Base-by-base conservation (phyloP, 2,888 invertebrate genomes). In the Digitonthophagus gazella region DNA sequence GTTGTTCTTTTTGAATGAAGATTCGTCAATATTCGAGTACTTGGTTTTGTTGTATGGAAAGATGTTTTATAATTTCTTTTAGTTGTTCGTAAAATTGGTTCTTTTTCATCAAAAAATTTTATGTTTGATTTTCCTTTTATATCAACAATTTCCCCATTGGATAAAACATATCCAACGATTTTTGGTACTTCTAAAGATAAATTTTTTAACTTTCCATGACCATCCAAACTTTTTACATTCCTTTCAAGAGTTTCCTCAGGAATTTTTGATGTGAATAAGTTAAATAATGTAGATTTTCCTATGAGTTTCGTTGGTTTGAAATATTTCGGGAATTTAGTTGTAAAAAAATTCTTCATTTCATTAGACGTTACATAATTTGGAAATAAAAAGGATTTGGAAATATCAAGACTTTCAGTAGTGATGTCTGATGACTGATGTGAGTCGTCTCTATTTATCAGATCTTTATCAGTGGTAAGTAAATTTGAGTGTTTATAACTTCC, bases 151-250 rank as follows among this genome's bases (percentile, higher is more conserved):
- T 61, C 19, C 5, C 61, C 61, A 19, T 61, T 61, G 4, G 61
- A 61, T 19, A 61, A 19, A 19, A 61, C 61, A 20, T 61, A 61
- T 8, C 61, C 61, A 20, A 61, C 3, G 8, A 61, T 61, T 61
- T 61, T 61, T 19, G 61, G 61, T 16, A 61, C 16, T 8, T 18
- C 28, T n/a, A n/a, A n/a, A n/a, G n/a, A n/a, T n/a, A n/a, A n/a
- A 44, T 44, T 8, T 5, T 44, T 11, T 11, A 44, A 44, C 28
- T 44, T 44, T 8, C 11, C 11, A 44, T 2, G 11, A 44, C 11
- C 3, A 44, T 44, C 11, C 6, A 8, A 44, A 44, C 11, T 44
- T 8, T 8, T 44, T 44, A 44, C 6, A 44, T 44, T 44, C 28
- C 28, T 2, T 44, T 44, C 28, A 44, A 44, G 11, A 44, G 11